Evolutionary conservation across 2,888 invertebrate species (phyloP), one percentile per base, ranked within the genome.

Genomic region (Agrochola litura): DNA sequence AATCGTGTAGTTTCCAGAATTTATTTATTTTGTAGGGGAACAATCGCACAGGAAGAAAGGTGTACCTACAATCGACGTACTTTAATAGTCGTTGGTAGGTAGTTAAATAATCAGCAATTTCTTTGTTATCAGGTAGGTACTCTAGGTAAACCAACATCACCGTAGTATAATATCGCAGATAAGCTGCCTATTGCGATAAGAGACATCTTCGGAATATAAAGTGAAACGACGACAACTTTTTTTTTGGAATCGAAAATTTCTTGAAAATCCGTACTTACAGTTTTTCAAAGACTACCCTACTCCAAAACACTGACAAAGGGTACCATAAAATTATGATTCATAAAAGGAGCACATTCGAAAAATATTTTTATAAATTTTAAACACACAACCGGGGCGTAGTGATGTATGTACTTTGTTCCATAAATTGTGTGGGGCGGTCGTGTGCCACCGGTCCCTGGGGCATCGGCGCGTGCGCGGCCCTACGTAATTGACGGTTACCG

Each of bases 391-490:
- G 79, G 87, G 88, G 86, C 85, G 87, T 76, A 84, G 86, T 85
- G 86, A 78, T 82, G 84, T 80, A 87, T 86, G 88, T 83, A 88
- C 84, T 92, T 93, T 92, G 92, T 92, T 92, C 90, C 92, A 92
- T 94, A 95, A 92, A 95, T 95, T 93, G 94, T 88, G 84, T 90
- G 89, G 94, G 94, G 93, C 77, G 87, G 95, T 91, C 95, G 94
- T 95, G 96, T 95, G 95, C 92, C 88, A 77, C 83, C 79, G 81
- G 87, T 95, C 95, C 95, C 95, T 73, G 72, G 95, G 94, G 96
- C 86, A 87, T 78, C 88, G 92, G 92, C 95, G 95, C 95, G 95
- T 95, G 95, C 95, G 93, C 92, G 78, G 86, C 87, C 86, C 88
- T 85, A 85, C 82, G 91, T 95, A 95, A 94, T 94, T 94, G 95